These are phyloP conservation scores for Pagetopsis macropterus DNA, from an alignment of 2,797 vertebrate species.

Conservation along the genomic window DNA sequence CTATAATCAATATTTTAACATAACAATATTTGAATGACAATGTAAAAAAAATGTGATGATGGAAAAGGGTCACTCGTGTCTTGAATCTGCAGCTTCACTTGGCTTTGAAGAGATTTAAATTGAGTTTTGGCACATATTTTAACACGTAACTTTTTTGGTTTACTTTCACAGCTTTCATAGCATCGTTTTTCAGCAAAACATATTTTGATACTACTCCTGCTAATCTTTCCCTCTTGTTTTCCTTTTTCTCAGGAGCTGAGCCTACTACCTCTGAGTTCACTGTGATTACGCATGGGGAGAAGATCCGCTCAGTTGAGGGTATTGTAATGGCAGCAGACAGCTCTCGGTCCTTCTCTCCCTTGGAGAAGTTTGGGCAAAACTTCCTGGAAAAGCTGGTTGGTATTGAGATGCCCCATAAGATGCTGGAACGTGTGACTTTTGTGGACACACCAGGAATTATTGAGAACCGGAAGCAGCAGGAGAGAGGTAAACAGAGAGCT, in stretches of 20 bases:
- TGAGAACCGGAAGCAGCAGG: constrained; percentile 98
- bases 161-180: not conserved
- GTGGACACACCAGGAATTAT: constrained; percentile 98
- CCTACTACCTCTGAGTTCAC: constrained; percentile 99
- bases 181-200: not conserved
- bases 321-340: constrained; percentile 99
- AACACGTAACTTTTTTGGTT: not conserved
- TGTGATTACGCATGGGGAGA: constrained; percentile 96
- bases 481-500: constrained; percentile 87
- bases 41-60: not conserved
- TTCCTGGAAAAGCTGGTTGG: constrained; percentile 98
- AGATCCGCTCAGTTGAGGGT: constrained; percentile 96
- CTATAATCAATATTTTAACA: not conserved
- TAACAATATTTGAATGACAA: not conserved
- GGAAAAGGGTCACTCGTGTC: not conserved
- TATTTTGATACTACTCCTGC: not conserved
- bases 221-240: constrained; percentile 21
- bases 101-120: not conserved
- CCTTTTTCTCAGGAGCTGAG: constrained; percentile 88
- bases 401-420: constrained; percentile 97
- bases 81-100: not conserved
- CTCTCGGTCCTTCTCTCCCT: constrained; percentile 93
- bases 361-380: constrained; percentile 98
- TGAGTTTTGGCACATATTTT: not conserved
- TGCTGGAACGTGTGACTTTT: constrained; percentile 95